These are phyloP conservation scores for Zaprionus obscuricornis DNA, from an alignment of 2,888 invertebrate species.

Conservation along the genomic window DNA sequence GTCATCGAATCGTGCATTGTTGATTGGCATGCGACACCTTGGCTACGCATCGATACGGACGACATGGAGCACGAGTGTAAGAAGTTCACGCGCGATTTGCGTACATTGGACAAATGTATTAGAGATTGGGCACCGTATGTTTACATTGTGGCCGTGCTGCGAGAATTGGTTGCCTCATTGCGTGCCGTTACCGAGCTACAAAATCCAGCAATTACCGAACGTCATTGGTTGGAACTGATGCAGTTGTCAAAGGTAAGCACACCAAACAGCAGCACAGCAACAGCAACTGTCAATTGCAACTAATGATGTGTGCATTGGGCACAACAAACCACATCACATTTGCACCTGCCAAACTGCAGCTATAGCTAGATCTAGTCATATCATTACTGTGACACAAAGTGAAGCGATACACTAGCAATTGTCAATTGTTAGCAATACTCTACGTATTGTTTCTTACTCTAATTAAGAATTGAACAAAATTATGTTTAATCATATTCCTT, in stretches of 20 bases:
- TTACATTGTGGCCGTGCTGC: constrained; percentile 91
- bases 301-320: constrained; percentile 21
- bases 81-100: constrained; percentile 93
- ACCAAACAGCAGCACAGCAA: not conserved
- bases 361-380: too few species aligned
- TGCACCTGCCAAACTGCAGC: too few species aligned
- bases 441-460: too few species aligned
- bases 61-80: constrained; percentile 98
- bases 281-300: constrained; percentile 12
- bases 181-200: constrained; percentile 97
- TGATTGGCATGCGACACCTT: constrained; percentile 96
- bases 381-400: too few species aligned
- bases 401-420: too few species aligned
- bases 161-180: constrained; percentile 96
- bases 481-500: too few species aligned
- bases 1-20: constrained; percentile 93
- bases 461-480: too few species aligned
- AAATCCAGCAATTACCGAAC: constrained; percentile 96
- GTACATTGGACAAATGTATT: constrained; percentile 92
- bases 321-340: constrained; percentile 13
- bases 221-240: constrained; percentile 98
- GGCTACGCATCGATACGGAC: constrained; percentile 97
- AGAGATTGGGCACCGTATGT: constrained; percentile 91
- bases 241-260: constrained; percentile 91
- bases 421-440: too few species aligned